Conservation (phyloP, 2,888 invertebrate genomes). For the Frankliniella fusca region DNA sequence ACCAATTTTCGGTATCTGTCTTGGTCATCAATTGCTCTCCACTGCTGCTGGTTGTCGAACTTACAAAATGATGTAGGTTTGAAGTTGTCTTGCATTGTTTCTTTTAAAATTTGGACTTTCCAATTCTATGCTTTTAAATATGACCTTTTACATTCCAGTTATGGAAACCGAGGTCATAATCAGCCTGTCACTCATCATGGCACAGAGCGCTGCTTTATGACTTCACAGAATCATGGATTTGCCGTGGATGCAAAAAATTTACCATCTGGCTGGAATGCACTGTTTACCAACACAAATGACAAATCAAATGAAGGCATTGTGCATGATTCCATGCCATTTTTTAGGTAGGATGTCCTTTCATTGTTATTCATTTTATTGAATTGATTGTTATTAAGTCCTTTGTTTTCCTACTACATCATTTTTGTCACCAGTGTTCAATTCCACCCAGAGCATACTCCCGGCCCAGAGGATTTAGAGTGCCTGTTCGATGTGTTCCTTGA, state of each 20-base stretch:
- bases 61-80: slow-evolving; percentile 84
- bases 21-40: slow-evolving; percentile 93
- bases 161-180: slow-evolving; percentile 98
- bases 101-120: neutral
- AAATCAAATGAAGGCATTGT: slow-evolving; percentile 94
- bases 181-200: slow-evolving; percentile 88
- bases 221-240: slow-evolving; percentile 96
- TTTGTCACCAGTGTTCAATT: slow-evolving; percentile 80
- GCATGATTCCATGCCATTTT: slow-evolving; percentile 77
- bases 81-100: neutral
- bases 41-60: slow-evolving; percentile 89
- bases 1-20: slow-evolving; percentile 96
- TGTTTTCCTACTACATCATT: neutral
- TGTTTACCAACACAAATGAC: slow-evolving; percentile 96
- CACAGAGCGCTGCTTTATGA: slow-evolving; percentile 91
- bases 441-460: slow-evolving; percentile 97
- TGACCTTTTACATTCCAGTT: slow-evolving; percentile 56
- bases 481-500: slow-evolving; percentile 92
- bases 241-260: slow-evolving; percentile 75
- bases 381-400: neutral
- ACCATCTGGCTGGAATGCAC: slow-evolving; percentile 74
- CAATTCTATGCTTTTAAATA: slow-evolving; percentile 18
- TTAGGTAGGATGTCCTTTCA: slow-evolving; percentile 52
- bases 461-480: slow-evolving; percentile 91
- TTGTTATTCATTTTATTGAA: slow-evolving; percentile 28